These are phyloP conservation scores for Suillia variegata DNA, from an alignment of 2,888 invertebrate species.

Conservation along the genomic window DNA sequence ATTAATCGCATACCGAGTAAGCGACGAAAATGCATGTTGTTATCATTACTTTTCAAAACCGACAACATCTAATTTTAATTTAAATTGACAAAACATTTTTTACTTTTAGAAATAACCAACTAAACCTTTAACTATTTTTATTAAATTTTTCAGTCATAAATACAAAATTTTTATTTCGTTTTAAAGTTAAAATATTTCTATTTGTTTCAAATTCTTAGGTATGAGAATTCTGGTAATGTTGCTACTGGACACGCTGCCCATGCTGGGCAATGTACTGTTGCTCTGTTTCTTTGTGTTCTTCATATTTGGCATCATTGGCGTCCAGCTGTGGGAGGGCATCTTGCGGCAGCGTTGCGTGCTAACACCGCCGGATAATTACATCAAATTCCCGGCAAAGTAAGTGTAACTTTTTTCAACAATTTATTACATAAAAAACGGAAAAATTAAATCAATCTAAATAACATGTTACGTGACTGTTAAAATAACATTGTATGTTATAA, in stretches of 20 bases:
- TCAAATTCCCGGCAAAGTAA: conserved; percentile 78
- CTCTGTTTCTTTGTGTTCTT: conserved; percentile 99
- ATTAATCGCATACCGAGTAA: conserved; percentile 99
- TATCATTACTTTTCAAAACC: no score
- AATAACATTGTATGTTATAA: no score
- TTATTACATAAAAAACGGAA: no score
- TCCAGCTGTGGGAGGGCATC: conserved; percentile 99
- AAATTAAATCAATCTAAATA: no score
- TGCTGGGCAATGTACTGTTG: conserved; percentile 98
- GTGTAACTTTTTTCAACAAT: no score
- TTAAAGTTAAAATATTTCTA: background rate
- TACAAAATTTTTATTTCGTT: background rate
- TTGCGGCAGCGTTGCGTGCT: conserved; percentile 92
- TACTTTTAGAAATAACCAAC: no score
- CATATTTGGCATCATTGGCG: conserved; percentile 99
- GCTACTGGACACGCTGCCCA: conserved; percentile 95
- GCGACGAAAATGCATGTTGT: conserved; percentile 54
- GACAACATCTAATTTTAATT: no score
- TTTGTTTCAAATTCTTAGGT: conserved; percentile 73
- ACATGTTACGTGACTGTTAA: no score
- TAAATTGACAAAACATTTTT: no score
- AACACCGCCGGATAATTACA: conserved; percentile 71
- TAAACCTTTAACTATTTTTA: background rate
- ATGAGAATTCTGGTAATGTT: conserved; percentile 99
- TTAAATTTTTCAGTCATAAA: background rate